Conservation (phyloP, 1,140 invertebrate species). For the Camponotus vicinus region DNA sequence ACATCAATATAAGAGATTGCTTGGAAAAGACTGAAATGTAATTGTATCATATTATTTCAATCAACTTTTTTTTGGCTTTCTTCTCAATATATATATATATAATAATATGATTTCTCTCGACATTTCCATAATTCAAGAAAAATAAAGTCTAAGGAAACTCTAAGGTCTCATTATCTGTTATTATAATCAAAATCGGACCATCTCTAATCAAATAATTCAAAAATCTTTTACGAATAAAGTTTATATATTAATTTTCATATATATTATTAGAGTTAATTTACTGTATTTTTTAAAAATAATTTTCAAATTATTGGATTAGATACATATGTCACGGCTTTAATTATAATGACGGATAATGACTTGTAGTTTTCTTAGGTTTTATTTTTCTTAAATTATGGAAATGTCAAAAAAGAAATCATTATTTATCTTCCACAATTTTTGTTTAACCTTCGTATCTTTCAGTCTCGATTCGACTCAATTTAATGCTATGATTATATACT, state of each 20-base stretch:
- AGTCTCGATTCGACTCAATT: not conserved
- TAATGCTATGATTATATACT: not conserved
- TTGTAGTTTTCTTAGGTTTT: not conserved
- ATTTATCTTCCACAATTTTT: not conserved
- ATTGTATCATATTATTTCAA: not conserved
- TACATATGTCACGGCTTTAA: not conserved
- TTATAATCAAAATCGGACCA: no score
- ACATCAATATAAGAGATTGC: not conserved
- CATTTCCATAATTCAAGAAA: no score
- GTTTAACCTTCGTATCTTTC: not conserved
- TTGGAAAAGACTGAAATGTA: not conserved
- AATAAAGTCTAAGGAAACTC: no score
- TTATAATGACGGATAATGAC: not conserved
- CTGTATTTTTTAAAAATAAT: not conserved
- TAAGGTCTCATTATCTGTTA: no score
- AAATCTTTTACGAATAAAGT: no score
- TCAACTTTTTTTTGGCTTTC: not conserved
- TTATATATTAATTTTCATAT: no score
- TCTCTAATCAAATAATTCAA: no score
- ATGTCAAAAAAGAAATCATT: not conserved
- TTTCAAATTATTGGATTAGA: not conserved
- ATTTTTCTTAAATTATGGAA: not conserved
- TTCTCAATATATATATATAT: no score
- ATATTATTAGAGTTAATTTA: no score
- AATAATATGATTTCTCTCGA: no score